These are phyloP conservation scores for Scelioninae gen. 1 DNA, from an alignment of 2,888 invertebrate genomes.

Conservation along the genomic window DNA sequence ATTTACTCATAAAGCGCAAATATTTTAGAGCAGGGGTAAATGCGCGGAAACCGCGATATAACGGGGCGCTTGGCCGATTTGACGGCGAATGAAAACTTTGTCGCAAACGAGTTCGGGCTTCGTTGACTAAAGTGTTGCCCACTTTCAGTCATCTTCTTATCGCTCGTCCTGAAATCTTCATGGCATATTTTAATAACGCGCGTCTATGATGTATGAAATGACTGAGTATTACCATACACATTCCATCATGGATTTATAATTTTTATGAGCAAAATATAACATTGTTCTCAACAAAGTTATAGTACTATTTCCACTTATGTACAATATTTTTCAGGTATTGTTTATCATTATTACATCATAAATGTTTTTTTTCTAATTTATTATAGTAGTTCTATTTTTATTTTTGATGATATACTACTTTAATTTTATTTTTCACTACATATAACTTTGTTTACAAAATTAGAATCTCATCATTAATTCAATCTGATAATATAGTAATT, in stretches of 20 bases:
- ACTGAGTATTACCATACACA: conserved; percentile 27
- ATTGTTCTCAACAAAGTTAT: conserved; percentile 5
- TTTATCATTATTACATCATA: no score
- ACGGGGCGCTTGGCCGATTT: conserved; percentile 54
- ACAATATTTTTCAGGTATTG: no score
- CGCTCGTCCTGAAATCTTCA: conserved; percentile 50
- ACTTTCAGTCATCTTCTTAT: conserved; percentile 50
- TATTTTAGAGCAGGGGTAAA: conserved; percentile 80
- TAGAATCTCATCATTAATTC: not conserved
- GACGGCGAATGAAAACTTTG: conserved; percentile 65
- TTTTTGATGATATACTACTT: no score
- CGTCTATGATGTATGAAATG: conserved; percentile 47
- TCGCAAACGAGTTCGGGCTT: conserved; percentile 63
- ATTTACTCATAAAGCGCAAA: conserved; percentile 79
- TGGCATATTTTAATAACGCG: conserved; percentile 52
- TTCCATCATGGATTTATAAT: conserved; percentile 36
- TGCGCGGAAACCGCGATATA: conserved; percentile 74
- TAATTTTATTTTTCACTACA: no score
- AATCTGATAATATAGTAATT: not conserved
- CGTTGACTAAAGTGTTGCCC: conserved; percentile 63
- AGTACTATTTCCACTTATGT: no score
- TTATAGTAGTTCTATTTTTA: no score
- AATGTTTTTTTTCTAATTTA: no score
- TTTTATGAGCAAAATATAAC: conserved; percentile 13
- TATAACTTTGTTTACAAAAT: no score